Evolutionary conservation across 35 echinoderm and acorn worm species (phyloP), one percentile per base, ranked within the genome.

Genomic region (Heliocidaris erythrogramma): DNA sequence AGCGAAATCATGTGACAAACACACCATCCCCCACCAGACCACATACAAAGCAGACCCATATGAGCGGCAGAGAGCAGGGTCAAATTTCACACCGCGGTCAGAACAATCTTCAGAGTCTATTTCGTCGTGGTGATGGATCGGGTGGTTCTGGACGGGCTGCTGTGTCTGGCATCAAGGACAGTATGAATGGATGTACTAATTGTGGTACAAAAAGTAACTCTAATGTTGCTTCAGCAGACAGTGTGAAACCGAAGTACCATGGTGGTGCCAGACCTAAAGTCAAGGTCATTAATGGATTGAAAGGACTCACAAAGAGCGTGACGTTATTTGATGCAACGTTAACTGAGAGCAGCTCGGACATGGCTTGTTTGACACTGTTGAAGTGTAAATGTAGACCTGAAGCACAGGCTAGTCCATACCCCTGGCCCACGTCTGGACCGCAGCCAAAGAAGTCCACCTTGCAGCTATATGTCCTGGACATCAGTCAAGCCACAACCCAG

Each of bases 381-480:
- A 61, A 88, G 48, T 94, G 35, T 50, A 78, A 94, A 94, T 48
- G 86, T 32, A 14, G 53, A 49, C 16, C 87, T 86, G 27, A 90
- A 42, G 85, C 42, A 48, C 71, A 94, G 30, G 86, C 49, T 13
- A 69, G 85, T 60, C 47, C 86, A 17, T 78, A 94, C 24, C n/a
- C 50, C 47, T 47, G 91, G 92, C 27, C 48, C 85, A 35, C 85
- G 11, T 90, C 49, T 32, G 60, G 86, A 30, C n/a, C 47, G 9
- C 24, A 49, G 47, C 32, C 60, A 60, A 86, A 88, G 48, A 47
- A 94, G 49, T n/a, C 85, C 13, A 69, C 31, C 35, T 48, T 94
- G 50, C 93, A 96, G 61, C 95, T 94, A 1, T 96, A 94, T 94
- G 95, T 96, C 5, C 50, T 96, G 65, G 95, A 96, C 60, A 85